Base-by-base conservation (phyloP, 2,797 vertebrate species). In the Pantherophis vulpinus region DNA sequence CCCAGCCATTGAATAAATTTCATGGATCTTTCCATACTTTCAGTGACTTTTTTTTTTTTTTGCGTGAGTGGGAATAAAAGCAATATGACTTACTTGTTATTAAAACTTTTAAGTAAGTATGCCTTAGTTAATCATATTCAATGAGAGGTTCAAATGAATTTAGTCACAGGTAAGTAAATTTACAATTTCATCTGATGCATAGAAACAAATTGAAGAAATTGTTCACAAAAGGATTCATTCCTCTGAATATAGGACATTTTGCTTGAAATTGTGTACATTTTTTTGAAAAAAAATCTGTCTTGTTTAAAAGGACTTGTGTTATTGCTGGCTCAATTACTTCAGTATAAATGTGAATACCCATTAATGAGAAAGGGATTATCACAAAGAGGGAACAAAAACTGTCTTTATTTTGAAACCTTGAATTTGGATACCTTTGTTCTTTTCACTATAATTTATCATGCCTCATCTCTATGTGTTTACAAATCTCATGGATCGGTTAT, bases 381-480 rank as follows among this genome's bases (percentile, higher is more conserved):
- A 89, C 70, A 59, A 29, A 87, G 54, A 90, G 2, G 55, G 47
- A 66, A 29, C 7, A 88, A 58, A 13, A 18, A 56, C 11, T 66
- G n/a, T 5, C 88, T 8, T 58, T 0, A 0, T 0, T 51, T 7
- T 87, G 3, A 47, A 91, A 86, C 27, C 61, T 20, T 90, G n/a
- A 51, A 92, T 18, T 18, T 93, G 47, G 16, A 37, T 5, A 7
- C 14, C 18, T 6, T 0, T 87, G 2, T 42, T 63, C 5, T 4
- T 6, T 92, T 0, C 0, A 56, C 37, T 70, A 29, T 25, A 0
- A 0, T 9, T 42, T 42, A 90, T 63, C 56, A 59, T 70, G 42
- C 11, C 55, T 91, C 27, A 25, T 91, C 56, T 29, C 23, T 1
- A 59, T 86, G 61, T n/a, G 3, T 0, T 91, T 55, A 18, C 0